Evolutionary conservation across 30 jellyfish, hydroid and myxozoan genomes (phyloP).

Genomic region (Aurelia aurita complex sp. Pacific): DNA sequence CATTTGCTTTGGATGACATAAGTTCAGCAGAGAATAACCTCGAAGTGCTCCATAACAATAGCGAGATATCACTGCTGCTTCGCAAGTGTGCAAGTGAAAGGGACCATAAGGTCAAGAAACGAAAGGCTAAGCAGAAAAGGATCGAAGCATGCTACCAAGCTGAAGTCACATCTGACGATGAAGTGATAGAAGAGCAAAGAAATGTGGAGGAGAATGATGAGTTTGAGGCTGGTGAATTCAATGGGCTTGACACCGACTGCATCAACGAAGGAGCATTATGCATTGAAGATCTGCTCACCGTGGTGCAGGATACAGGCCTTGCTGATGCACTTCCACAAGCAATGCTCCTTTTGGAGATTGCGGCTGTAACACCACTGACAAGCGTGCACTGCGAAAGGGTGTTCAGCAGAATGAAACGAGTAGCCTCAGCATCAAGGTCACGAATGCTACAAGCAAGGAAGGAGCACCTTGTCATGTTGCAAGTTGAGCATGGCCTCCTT

Average conservation of each 20-base stretch:
- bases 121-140: background rate
- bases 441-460: too few relatives aligned
- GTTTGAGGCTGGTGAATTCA: slow-evolving; percentile 17
- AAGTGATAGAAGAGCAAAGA: background rate
- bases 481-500: too few relatives aligned
- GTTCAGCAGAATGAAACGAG: too few relatives aligned
- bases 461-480: too few relatives aligned
- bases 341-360: slow-evolving; percentile 19
- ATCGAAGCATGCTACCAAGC: background rate
- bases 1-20: slow-evolving; percentile 19
- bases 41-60: slow-evolving; percentile 8
- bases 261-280: too few relatives aligned
- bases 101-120: background rate
- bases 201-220: slow-evolving; percentile 28
- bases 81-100: background rate
- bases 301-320: too few relatives aligned
- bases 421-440: too few relatives aligned
- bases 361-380: slow-evolving; percentile 14
- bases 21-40: slow-evolving; percentile 12
- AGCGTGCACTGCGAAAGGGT: too few relatives aligned
- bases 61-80: background rate
- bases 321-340: slow-evolving; percentile 47
- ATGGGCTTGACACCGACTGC: too few relatives aligned
- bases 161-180: slow-evolving; percentile 1
- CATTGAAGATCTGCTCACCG: too few relatives aligned